A percentile compares a stretch with the other conserved stretches of the same genome.
These are phyloP conservation scores for Globicephala melas DNA, from an alignment of 2,113 vertebrate genomes.

Conservation along the genomic window DNA sequence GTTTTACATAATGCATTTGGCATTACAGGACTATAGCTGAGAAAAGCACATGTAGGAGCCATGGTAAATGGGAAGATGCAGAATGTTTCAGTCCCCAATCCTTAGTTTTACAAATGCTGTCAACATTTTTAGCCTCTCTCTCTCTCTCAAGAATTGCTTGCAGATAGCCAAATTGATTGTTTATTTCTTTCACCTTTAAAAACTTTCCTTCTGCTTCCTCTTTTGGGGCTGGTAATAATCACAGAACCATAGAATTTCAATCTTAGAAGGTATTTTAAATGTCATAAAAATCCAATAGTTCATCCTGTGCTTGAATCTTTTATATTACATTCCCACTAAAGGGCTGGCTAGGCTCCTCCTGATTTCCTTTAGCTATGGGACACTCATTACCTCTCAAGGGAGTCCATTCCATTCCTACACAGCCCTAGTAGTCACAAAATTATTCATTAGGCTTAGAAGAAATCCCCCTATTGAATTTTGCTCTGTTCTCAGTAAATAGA, in stretches of 20 bases:
- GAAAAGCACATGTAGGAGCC: neutral
- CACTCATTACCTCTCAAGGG: neutral
- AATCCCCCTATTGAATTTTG: neutral
- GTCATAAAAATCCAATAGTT: conserved; percentile 5
- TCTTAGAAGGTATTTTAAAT: conserved; percentile 24
- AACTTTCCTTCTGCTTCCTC: neutral
- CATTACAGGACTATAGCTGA: neutral
- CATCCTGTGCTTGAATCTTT: neutral
- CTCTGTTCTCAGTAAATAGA: neutral
- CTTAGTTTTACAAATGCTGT: conserved; percentile 10
- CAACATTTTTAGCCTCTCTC: neutral
- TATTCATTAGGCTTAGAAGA: neutral
- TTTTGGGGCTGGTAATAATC: conserved; percentile 16
- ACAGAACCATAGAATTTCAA: conserved; percentile 32
- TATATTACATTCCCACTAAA: neutral
- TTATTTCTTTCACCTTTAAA: conserved; percentile 26
- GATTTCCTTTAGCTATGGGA: neutral
- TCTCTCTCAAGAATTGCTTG: conserved; percentile 36
- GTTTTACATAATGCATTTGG: conserved; percentile 34
- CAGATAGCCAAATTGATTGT: conserved; percentile 1
- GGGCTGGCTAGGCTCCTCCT: neutral
- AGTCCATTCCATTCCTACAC: neutral
- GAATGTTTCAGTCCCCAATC: neutral
- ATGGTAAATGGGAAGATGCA: neutral
- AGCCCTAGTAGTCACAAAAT: neutral